A percentile compares a stretch with the other conserved stretches of the same genome.
Evolutionary conservation across 2,888 invertebrate genomes (phyloP).

Genomic region (Zaprionus bogoriensis): DNA sequence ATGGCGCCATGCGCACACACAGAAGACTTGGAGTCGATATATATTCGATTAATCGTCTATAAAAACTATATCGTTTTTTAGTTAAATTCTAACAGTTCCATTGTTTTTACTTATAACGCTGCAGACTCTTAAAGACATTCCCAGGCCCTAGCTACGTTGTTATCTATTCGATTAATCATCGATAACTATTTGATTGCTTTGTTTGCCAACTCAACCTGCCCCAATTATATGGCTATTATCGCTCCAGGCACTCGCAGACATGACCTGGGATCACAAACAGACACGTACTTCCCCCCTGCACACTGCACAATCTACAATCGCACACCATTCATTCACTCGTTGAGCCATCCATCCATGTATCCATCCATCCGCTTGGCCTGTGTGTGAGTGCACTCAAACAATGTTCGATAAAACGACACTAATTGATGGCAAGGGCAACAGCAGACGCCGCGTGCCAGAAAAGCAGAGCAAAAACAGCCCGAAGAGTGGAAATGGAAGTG

Average conservation of each 20-base stretch:
- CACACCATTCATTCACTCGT: constrained; percentile 7
- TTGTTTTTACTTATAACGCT: too few relatives aligned
- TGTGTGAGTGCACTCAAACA: constrained; percentile 54
- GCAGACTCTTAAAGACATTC: too few relatives aligned
- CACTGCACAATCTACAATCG: not conserved
- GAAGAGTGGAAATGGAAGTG: constrained; percentile 46
- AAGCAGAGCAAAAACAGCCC: constrained; percentile 43
- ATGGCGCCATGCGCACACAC: too few relatives aligned
- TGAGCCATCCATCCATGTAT: constrained; percentile 18
- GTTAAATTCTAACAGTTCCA: not conserved
- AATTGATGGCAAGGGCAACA: constrained; percentile 74
- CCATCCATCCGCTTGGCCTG: constrained; percentile 39
- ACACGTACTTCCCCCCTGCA: not conserved
- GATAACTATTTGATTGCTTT: not conserved
- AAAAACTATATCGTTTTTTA: not conserved
- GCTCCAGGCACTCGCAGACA: not conserved
- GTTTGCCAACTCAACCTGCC: not conserved
- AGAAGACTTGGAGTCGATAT: too few relatives aligned
- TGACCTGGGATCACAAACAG: not conserved
- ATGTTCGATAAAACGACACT: constrained; percentile 69
- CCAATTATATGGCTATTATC: not conserved
- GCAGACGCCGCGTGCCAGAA: constrained; percentile 62
- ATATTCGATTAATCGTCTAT: not conserved
- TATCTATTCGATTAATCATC: not conserved
- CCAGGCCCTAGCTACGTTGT: too few relatives aligned